Percentiles rank a stretch among this genome's conserved stretches.
Evolutionary conservation across 2,797 vertebrate species (phyloP).

Genomic region (Xiphophorus birchmanni): DNA sequence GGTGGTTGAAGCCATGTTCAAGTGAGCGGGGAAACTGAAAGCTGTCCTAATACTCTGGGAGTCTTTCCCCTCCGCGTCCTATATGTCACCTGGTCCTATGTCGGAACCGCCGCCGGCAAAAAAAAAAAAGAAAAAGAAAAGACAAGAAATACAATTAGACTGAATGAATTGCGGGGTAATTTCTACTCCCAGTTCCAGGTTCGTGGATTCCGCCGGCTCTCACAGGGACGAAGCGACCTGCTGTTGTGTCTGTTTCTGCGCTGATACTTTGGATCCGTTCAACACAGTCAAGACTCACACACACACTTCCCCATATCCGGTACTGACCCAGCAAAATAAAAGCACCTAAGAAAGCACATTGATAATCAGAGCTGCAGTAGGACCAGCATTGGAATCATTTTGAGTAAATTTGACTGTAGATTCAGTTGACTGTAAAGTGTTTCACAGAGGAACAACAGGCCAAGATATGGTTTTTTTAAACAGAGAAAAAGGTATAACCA

Average conservation of each 20-base stretch:
- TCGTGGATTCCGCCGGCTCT: slow-evolving; percentile 3
- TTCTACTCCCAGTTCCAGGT: slow-evolving; percentile 11
- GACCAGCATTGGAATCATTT: neutral
- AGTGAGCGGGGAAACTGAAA: slow-evolving; percentile 37
- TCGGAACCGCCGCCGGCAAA: neutral
- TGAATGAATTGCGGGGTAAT: neutral
- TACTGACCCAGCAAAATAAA: slow-evolving; percentile 22
- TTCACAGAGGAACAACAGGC: neutral
- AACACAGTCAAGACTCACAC: neutral
- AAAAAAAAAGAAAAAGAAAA: neutral
- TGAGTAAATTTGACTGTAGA: neutral
- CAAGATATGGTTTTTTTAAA: no score
- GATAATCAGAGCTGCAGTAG: neutral
- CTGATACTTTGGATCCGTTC: slow-evolving; percentile 51
- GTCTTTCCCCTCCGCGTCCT: slow-evolving; percentile 3
- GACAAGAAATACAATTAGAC: neutral
- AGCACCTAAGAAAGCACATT: neutral
- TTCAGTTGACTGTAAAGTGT: neutral
- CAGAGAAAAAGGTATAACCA: no score
- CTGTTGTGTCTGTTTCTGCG: slow-evolving; percentile 26
- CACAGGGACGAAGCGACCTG: slow-evolving; percentile 51
- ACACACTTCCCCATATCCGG: accelerated
- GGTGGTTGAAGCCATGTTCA: slow-evolving; percentile 89
- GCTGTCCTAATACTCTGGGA: slow-evolving; percentile 19
- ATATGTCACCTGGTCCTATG: slow-evolving; percentile 24